Evolutionary conservation across 2,797 vertebrate genomes (phyloP), one percentile per base, ranked within the genome.

Genomic region (Halcyon badia): DNA sequence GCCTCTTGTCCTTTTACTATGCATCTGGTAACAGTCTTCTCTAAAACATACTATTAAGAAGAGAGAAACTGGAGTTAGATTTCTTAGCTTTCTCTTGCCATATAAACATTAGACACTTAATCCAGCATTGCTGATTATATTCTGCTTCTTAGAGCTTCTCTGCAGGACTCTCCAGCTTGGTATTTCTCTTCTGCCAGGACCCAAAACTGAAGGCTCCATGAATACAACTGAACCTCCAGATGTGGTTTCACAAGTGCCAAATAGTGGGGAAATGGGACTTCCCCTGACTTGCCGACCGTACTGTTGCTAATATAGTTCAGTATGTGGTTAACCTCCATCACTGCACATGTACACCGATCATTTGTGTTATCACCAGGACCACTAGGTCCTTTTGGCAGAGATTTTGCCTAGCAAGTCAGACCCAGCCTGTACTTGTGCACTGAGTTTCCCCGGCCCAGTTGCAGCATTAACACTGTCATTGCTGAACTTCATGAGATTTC

Each of bases 271-370:
- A 73, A 46, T 21, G 3, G 51, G 39, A n/a, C 21, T 80, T 80
- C 17, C 20, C 24, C 14, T 0, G 0, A 54, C 52, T 33, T 73
- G 11, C 21, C 66, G 10, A 8, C 25, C 25, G 2, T 14, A 4
- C 5, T 77, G 70, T 87, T 75, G 12, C 21, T 82, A 7, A 15
- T 19, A 15, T 51, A 52, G 14, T 51, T 33, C 60, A 31, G 14
- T 48, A 39, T 10, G 30, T 72, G 2, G 1, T 48, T 87, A 65
- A 52, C 39, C 18, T 87, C 24, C 46, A 17, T 54, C 31, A 49
- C 39, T 28, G 13, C 41, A n/a, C 6, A 19, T 4, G 3, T 41
- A 58, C 2, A 0, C 10, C 33, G 16, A 9, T 71, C 62, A 64
- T 42, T 78, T 11, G 6, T 31, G 6, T 60, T 71, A 24, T 30